Evolutionary conservation across 2,888 invertebrate species (phyloP).

Genomic region (Protonemura montana): DNA sequence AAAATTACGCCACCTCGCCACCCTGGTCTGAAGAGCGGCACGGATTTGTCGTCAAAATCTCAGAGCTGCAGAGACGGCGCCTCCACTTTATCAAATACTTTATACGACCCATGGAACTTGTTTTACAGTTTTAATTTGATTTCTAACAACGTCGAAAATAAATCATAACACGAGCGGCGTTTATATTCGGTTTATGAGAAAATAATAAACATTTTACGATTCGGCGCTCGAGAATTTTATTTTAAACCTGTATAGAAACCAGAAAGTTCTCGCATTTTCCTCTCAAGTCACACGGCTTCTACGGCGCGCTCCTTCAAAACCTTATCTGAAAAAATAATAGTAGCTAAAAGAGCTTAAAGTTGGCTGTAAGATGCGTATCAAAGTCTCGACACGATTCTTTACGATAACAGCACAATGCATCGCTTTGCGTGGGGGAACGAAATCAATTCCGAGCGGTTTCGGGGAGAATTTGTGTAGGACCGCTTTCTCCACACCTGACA

Average conservation of each 20-base stretch:
- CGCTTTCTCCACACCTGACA: background rate
- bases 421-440: background rate
- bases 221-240: background rate
- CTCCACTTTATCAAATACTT: background rate
- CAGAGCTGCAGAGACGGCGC: background rate
- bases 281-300: background rate
- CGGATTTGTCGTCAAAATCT: background rate
- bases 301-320: background rate
- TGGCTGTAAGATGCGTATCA: background rate
- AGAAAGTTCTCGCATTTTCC: background rate
- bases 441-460: conserved; percentile 7
- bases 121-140: background rate
- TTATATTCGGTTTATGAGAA: background rate
- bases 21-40: background rate
- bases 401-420: background rate
- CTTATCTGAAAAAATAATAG: background rate
- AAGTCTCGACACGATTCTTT: background rate
- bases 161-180: background rate
- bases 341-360: conserved; percentile 12
- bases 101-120: background rate
- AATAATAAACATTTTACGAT: conserved; percentile 3
- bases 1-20: background rate
- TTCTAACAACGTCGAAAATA: background rate
- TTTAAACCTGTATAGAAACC: background rate
- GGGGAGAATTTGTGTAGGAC: background rate